These are phyloP conservation scores for Notiomystis cincta DNA, from an alignment of 2,113 vertebrate species.

Conservation along the genomic window DNA sequence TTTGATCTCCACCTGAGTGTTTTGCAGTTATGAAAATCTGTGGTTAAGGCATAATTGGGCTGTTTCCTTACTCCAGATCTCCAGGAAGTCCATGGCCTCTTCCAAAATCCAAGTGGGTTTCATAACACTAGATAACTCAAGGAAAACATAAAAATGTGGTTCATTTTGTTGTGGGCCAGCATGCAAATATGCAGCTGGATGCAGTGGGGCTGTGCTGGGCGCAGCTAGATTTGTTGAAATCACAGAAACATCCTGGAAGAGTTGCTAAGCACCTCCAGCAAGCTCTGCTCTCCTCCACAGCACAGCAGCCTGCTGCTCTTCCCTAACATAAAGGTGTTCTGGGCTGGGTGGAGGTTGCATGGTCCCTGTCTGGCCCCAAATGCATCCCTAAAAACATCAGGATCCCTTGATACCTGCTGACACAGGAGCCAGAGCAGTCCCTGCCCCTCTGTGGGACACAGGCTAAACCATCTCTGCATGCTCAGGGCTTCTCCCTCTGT, in stretches of 20 bases:
- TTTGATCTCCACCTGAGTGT: neutral
- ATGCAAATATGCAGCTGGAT: neutral
- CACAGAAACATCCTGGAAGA: neutral
- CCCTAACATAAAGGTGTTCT: neutral
- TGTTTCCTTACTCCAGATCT: neutral
- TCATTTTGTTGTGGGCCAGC: neutral
- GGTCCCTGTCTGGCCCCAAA: neutral
- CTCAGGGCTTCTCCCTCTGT: neutral
- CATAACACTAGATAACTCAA: neutral
- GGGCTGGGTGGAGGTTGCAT: neutral
- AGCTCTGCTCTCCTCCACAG: neutral
- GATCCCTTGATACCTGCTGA: neutral
- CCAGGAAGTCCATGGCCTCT: neutral
- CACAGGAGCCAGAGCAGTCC: neutral
- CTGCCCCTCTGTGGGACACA: rapidly evolving
- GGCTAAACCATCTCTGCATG: neutral
- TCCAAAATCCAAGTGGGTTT: neutral
- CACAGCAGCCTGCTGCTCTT: neutral
- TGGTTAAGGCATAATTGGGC: neutral
- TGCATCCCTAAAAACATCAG: neutral
- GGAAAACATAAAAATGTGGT: neutral
- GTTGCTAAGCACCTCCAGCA: neutral
- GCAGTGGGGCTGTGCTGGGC: neutral
- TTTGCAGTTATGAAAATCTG: conserved; percentile 4
- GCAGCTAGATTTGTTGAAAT: neutral